These are phyloP conservation scores for Drosophila longiperda DNA, from an alignment of 2,888 invertebrate genomes.

Conservation along the genomic window DNA sequence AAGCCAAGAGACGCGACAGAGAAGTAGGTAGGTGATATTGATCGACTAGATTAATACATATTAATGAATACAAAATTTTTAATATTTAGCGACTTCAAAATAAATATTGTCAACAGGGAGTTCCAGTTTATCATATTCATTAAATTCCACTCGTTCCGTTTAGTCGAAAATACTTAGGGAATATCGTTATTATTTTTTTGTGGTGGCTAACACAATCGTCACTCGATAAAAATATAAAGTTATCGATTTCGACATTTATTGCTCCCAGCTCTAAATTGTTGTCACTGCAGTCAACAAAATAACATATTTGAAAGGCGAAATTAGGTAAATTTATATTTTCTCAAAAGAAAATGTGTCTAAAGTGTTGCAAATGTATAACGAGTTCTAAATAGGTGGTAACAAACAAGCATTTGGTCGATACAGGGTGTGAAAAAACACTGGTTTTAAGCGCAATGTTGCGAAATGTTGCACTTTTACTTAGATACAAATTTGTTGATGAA, in stretches of 20 bases:
- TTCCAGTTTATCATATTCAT: neutral
- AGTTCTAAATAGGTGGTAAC: neutral
- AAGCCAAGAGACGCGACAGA: neutral
- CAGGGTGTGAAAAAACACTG: neutral
- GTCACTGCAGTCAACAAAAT: slow-evolving; percentile 6
- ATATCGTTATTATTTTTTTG: neutral
- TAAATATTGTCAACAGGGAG: neutral
- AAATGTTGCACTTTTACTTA: neutral
- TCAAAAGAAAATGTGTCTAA: neutral
- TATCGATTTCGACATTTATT: slow-evolving; percentile 13
- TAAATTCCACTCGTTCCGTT: neutral
- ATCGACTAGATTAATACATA: neutral
- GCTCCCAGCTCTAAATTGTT: slow-evolving; percentile 11
- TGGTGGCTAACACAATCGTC: neutral
- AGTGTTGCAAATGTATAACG: neutral
- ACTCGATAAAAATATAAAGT: neutral
- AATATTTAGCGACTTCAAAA: neutral
- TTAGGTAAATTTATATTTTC: slow-evolving; percentile 3
- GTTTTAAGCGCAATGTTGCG: neutral
- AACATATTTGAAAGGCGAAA: neutral
- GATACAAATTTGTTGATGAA: neutral
- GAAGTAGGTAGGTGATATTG: neutral
- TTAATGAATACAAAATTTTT: neutral
- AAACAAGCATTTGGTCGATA: neutral
- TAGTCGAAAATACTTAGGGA: neutral